These are phyloP conservation scores for Gasterosteus aculeatus DNA, from an alignment of 2,113 vertebrate genomes.

Conservation along the genomic window DNA sequence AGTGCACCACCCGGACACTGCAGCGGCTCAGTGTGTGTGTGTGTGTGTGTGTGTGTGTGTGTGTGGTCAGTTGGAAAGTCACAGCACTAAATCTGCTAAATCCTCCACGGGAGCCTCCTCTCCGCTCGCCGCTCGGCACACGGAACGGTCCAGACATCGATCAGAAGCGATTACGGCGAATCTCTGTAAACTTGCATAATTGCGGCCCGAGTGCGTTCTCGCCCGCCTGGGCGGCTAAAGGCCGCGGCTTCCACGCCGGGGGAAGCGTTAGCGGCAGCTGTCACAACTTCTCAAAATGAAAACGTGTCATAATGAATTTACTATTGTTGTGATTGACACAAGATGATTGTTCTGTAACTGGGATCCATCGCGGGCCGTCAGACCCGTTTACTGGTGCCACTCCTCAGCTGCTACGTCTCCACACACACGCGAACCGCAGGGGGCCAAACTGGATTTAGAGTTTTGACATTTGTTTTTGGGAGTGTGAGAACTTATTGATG, in stretches of 20 bases:
- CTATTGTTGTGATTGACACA: background rate
- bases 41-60: slow-evolving; percentile 52
- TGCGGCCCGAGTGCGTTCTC: slow-evolving; percentile 16
- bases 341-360: background rate
- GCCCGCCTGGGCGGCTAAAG: background rate
- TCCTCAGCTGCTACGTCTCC: background rate
- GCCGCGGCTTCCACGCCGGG: background rate
- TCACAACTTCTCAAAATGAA: slow-evolving; percentile 1
- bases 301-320: background rate
- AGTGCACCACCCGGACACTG: slow-evolving; percentile 55
- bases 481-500: background rate
- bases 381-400: background rate
- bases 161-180: slow-evolving; percentile 20
- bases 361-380: background rate
- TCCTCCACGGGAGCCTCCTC: slow-evolving; percentile 29
- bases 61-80: slow-evolving; percentile 65
- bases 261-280: no score
- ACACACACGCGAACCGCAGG: slow-evolving; percentile 2
- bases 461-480: background rate
- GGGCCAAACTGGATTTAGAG: background rate
- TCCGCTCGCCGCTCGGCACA: slow-evolving; percentile 26
- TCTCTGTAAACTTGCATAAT: slow-evolving; percentile 46
- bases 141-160: slow-evolving; percentile 29
- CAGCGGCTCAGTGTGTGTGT: slow-evolving; percentile 24
- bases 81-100: slow-evolving; percentile 49